Base-by-base conservation (phyloP, 2,797 vertebrate genomes). In the Picus viridis region DNA sequence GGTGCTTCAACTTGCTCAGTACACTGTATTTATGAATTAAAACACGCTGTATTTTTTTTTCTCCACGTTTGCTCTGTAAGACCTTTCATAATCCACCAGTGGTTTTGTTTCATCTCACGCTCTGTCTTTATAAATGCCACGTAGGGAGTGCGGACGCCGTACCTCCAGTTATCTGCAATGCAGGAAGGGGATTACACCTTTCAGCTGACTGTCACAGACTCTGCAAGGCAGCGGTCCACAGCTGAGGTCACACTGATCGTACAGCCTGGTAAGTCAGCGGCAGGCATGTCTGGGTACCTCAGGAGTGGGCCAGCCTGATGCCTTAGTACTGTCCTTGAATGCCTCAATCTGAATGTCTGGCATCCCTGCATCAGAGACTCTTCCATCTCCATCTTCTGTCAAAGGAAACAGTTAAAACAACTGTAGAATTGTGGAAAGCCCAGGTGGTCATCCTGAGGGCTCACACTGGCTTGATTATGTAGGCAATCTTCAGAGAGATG, bases 131-230 rank as follows among this genome's bases (percentile, higher is more conserved):
- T 69, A 18, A 47, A 22, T 2, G 17, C 47, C 0, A 0, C 0
- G 29, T 36, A 98, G 98, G 98, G 97, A 51, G 93, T 96, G 27
- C 96, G 90, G 56, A 98, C 98, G 1, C 98, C 97, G 0, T 97
- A 96, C 83, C 98, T 98, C 56, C 97, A 97, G 83, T 84, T 98
- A 22, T 98, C 98, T 75, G 97, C 97, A 39, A 96, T 98, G 96
- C 96, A 97, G 92, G 97, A 97, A 71, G 98, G 98, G 64, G 95
- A 96, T 77, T 98, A 98, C 67, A 97, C 76, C 0, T 98, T 98
- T 82, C 98, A 97, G 83, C 95, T 98, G 94, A 97, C 94, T 6
- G 97, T 98, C 76, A 98, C 97, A 7, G 98, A 98, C 95, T 98
- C 97, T 5, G 96, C 92, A 0, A 95, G 94, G 56, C 98, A 98